Conservation (phyloP, 2,797 vertebrate genomes). For the Peromyscus melanophrys region DNA sequence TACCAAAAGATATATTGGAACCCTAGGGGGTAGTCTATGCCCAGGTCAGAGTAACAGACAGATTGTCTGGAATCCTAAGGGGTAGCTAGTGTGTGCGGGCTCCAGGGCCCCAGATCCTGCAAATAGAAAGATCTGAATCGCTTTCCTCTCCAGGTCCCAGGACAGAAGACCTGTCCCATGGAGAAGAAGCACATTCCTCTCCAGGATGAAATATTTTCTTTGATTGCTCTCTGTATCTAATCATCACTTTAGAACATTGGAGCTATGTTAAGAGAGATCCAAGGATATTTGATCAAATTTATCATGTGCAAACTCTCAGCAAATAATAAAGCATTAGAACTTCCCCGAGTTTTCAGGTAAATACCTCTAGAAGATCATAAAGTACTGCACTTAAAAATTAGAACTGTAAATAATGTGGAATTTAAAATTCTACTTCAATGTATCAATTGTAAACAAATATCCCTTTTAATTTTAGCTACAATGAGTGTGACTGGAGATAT, state of each 20-base stretch:
- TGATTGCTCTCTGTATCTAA: background rate
- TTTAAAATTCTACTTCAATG: background rate
- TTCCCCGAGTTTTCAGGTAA: background rate
- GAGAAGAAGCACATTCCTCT: background rate
- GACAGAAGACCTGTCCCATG: background rate
- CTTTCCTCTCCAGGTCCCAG: background rate
- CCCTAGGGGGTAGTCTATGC: too few relatives aligned
- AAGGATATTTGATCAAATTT: constrained; percentile 26
- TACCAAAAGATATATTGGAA: background rate
- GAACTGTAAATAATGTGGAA: background rate
- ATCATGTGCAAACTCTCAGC: constrained; percentile 25
- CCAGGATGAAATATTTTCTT: constrained; percentile 12
- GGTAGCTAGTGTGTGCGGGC: background rate
- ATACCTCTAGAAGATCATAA: constrained; percentile 14
- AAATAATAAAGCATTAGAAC: constrained; percentile 35
- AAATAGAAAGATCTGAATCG: background rate
- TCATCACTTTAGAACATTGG: constrained; percentile 13
- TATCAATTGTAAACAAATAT: background rate
- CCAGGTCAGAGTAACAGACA: background rate
- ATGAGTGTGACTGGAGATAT: background rate
- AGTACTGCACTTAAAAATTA: background rate
- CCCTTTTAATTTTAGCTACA: background rate
- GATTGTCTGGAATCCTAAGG: background rate
- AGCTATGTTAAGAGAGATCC: background rate
- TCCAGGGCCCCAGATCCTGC: background rate